These are phyloP conservation scores for Rhinatrema bivittatum DNA, from an alignment of 2,797 vertebrate genomes.

Conservation along the genomic window DNA sequence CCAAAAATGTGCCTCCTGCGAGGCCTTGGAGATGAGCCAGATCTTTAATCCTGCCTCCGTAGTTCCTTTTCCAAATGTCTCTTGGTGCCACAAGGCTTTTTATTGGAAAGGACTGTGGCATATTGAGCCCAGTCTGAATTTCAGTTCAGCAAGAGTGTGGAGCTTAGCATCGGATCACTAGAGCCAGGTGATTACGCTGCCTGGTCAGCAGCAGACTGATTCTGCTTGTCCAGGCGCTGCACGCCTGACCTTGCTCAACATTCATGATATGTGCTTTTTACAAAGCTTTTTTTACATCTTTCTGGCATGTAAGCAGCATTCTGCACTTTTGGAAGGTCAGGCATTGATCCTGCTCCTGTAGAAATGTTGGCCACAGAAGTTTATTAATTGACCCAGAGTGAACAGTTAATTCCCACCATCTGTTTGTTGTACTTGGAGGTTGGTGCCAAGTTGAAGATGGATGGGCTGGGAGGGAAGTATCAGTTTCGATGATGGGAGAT, in stretches of 20 bases:
- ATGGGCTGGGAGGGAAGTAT: conserved; percentile 28
- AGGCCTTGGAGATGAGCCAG: too few relatives aligned
- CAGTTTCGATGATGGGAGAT: too few relatives aligned
- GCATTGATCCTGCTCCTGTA: conserved; percentile 11
- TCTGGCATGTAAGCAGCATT: conserved; percentile 23
- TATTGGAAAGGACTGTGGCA: too few relatives aligned
- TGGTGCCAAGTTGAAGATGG: conserved; percentile 22
- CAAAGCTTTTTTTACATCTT: conserved; percentile 24
- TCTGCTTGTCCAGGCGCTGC: not conserved
- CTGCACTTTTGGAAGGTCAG: conserved; percentile 8
- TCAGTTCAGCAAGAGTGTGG: too few relatives aligned
- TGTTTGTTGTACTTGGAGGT: conserved; percentile 9
- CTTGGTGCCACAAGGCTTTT: too few relatives aligned
- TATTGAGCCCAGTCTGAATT: too few relatives aligned
- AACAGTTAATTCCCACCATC: conserved; percentile 28
- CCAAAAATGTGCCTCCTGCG: too few relatives aligned
- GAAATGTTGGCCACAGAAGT: conserved; percentile 14
- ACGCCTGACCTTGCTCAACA: not conserved
- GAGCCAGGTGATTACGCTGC: too few relatives aligned
- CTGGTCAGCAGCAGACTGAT: too few relatives aligned
- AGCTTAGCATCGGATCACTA: too few relatives aligned
- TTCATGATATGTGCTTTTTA: conserved; percentile 1
- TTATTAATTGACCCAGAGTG: conserved; percentile 9
- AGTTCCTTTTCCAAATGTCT: too few relatives aligned
- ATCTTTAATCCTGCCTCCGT: too few relatives aligned